phyloP scores from a whole-genome alignment of 2,113 vertebrate genomes.

The Odobenus rosmarus region DNA sequence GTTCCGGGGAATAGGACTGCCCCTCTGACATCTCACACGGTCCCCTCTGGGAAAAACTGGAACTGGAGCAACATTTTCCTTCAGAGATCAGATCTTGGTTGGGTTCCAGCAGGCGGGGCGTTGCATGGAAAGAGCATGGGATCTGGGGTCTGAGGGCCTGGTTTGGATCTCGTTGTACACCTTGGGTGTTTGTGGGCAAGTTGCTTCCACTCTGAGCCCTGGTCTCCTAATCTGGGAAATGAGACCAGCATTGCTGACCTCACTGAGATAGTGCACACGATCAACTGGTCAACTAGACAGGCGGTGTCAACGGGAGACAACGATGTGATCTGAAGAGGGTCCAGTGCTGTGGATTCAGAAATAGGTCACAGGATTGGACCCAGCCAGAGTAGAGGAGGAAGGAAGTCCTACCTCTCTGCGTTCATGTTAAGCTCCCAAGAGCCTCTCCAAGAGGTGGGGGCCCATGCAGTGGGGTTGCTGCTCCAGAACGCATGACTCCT shows the following conservation, averaged over 20 bases:
- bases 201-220: not conserved
- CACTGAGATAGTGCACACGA: accelerated
- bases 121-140: not conserved
- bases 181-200: not conserved
- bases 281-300: not conserved
- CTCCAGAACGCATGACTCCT: not conserved
- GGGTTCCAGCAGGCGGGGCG: not conserved
- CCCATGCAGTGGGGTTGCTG: not conserved
- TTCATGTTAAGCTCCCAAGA: not conserved
- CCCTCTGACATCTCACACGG: not conserved
- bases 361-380: not conserved
- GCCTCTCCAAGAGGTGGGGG: not conserved
- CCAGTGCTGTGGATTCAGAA: not conserved
- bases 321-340: not conserved
- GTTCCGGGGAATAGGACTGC: not conserved
- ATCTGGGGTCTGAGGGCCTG: not conserved
- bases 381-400: not conserved
- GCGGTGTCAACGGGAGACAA: too few relatives aligned
- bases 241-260: not conserved
- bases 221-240: not conserved
- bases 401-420: not conserved
- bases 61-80: not conserved
- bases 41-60: not conserved
- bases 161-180: not conserved
- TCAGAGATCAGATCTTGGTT: not conserved